phyloP scores from a whole-genome alignment of 2,888 invertebrate genomes.

The Uropetala carovei region DNA sequence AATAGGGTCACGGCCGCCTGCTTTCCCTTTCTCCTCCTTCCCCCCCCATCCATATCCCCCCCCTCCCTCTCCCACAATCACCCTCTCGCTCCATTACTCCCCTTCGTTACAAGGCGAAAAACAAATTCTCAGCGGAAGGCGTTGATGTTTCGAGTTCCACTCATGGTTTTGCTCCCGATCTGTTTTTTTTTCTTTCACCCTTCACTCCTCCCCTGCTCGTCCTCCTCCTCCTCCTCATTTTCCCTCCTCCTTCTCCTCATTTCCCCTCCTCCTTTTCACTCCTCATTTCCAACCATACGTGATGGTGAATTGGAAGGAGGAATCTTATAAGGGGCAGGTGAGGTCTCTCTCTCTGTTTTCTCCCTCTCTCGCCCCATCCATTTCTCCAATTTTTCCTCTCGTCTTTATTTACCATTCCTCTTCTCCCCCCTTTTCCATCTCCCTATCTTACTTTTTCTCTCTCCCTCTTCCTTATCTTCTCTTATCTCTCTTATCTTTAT shows the following conservation, averaged over 20 bases:
- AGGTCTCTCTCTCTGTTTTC: too few species aligned
- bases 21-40: neutral
- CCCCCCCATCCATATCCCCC: neutral
- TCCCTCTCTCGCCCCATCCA: neutral
- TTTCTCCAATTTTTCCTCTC: neutral
- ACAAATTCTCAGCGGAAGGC: neutral
- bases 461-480: too few species aligned
- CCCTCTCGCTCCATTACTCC: neutral
- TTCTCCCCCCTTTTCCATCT: too few species aligned
- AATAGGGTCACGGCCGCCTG: constrained; percentile 13
- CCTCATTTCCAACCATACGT: too few species aligned
- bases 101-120: neutral
- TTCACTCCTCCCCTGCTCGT: neutral
- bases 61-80: neutral
- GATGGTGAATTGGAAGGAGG: too few species aligned
- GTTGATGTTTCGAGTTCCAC: neutral
- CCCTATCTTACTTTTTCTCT: too few species aligned
- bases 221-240: too few species aligned
- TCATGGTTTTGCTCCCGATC: constrained; percentile 29
- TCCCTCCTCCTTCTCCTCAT: too few species aligned
- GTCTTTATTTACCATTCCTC: too few species aligned
- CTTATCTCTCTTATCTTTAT: too few species aligned
- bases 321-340: too few species aligned
- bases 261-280: too few species aligned
- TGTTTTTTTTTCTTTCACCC: neutral